Evolutionary conservation across 2,113 vertebrate species (phyloP), one percentile per base, ranked within the genome.

Genomic region (Myiagra hebetior): DNA sequence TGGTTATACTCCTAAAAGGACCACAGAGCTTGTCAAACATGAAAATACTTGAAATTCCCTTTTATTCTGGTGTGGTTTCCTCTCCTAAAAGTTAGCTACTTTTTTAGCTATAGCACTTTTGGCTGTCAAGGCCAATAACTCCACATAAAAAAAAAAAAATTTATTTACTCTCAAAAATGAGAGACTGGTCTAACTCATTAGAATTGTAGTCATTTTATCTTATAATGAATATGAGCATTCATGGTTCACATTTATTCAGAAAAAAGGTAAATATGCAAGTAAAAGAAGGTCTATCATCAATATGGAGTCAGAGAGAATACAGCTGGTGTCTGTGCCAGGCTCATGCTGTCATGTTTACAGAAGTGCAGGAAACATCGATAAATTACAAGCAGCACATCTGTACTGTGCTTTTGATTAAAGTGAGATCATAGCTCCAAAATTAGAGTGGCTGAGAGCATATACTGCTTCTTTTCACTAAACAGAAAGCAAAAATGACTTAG

Each of bases 401-500:
- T 30, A 69, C 41, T 13, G 6, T 27, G 62, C 52, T 91, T 75
- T 75, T 68, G 52, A 56, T 82, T 72, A 10, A 72, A 95, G 41
- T 73, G 85, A 90, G 57, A 69, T 85, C 67, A 50, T 3, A 60
- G 46, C 50, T 93, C 75, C 53, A 69, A 75, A 86, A 80, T 83
- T 46, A 69, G 67, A 65, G 26, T 30, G 70, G 28, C 50, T 57
- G 46, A 55, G 57, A 60, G 16, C 12, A 11, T 7, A 90, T 50
- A 86, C 46, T 86, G 64, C 79, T 88, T 80, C 41, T 85, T 91
- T 90, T 82, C 90, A 83, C 46, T 39, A 74, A 87, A 64, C 31
- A 84, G 87, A 91, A 91, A 94, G 69, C 52, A 94, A 93, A 94
- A 93, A 62, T 72, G 1, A 60, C 63, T 93, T 68, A 80, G 35